These are phyloP conservation scores for Actias luna DNA, from an alignment of 2,888 invertebrate genomes.

Conservation along the genomic window DNA sequence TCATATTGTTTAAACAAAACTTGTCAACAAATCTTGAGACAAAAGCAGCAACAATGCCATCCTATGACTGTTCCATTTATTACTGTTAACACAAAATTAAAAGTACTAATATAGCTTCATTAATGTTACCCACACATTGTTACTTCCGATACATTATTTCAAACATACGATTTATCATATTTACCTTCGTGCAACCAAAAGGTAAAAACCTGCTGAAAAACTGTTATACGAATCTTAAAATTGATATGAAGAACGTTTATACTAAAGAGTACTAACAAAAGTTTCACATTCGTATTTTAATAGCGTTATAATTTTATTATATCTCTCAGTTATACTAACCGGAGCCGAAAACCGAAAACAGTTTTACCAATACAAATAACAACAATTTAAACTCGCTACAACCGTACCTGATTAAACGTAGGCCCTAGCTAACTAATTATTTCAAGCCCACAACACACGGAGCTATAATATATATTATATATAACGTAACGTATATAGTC, in stretches of 20 bases:
- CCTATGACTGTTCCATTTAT: not conserved
- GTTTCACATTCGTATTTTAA: constrained; percentile 6
- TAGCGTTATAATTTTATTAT: not conserved
- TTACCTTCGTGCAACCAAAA: not conserved
- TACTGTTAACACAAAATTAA: not conserved
- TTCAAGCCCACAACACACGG: too few species aligned
- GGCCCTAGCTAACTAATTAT: constrained; percentile 43
- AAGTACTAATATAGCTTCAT: not conserved
- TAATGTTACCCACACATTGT: not conserved
- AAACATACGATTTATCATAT: not conserved
- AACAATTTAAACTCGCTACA: constrained; percentile 39
- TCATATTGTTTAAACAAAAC: not conserved
- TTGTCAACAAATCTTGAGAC: not conserved
- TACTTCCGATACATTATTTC: not conserved
- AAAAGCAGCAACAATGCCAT: not conserved
- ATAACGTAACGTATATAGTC: too few species aligned
- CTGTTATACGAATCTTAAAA: constrained; percentile 20
- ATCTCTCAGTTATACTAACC: not conserved
- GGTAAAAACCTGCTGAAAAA: not conserved
- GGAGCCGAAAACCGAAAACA: constrained; percentile 27
- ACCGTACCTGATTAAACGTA: constrained; percentile 59
- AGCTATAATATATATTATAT: too few species aligned
- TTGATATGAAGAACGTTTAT: constrained; percentile 33
- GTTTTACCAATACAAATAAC: constrained; percentile 53
- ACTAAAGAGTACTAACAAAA: constrained; percentile 17